Evolutionary conservation across 2,888 invertebrate species (phyloP), one percentile per base, ranked within the genome.

Genomic region (Protonemura montana): DNA sequence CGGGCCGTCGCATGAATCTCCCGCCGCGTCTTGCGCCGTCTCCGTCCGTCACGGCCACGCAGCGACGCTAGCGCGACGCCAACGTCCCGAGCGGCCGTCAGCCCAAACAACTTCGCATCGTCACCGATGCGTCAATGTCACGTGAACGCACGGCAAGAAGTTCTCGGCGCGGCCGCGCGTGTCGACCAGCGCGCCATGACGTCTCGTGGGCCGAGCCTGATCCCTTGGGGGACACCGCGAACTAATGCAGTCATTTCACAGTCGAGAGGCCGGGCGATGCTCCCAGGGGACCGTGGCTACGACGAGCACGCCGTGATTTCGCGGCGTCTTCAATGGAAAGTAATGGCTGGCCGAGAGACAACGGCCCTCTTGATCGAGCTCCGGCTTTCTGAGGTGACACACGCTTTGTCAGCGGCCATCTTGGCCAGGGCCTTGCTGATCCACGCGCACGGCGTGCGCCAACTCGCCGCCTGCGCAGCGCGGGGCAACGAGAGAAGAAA

Each of bases 191-290:
- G 35, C 35, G 3, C 5, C 35, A 35, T 35, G 35, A 6, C 35
- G 35, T 35, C 35, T 10, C 59, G 59, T 21, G 59, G 16, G 59
- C 59, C 59, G 59, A 10, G 16, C 59, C 59, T 21, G 59, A 3
- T 35, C 35, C 35, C 35, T 35, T 35, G 35, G 10, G 59, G 59
- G 6, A 59, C 59, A 21, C 59, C 16, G 59, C 59, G 59, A 59
- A 59, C 59, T 59, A 59, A 59, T 59, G 59, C 59, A 10, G 59
- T 10, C 81, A 81, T 81, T 81, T 81, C 81, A 30, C 81, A 30
- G 81, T 81, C 81, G 16, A 81, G 29, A 35, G 35, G 10, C 35
- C n/a, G 81, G 7, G 81, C 81, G 81, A 21, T 6, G 81, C 30
- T 7, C 81, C 81, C 81, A 0, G 30, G 29, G 21, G 81, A 81